Conservation (phyloP, 2,113 vertebrate species). For the Oreocharis arfaki region DNA sequence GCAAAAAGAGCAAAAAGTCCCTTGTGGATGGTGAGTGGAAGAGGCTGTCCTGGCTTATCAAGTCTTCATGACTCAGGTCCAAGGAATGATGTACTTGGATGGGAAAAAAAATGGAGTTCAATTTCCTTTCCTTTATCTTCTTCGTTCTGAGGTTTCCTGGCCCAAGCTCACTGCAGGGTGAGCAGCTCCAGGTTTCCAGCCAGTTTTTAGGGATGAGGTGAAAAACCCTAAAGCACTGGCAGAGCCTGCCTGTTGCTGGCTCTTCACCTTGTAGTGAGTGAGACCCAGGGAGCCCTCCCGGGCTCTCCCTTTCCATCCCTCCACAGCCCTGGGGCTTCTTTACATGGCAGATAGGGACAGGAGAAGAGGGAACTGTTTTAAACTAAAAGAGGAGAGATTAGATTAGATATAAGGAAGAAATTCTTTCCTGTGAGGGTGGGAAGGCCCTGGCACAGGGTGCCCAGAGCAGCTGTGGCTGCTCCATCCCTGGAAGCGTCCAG, state of each 20-base stretch:
- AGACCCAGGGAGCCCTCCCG: fast-evolving
- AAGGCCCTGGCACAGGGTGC: not conserved
- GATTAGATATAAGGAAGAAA: not conserved
- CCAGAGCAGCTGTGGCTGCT: not conserved
- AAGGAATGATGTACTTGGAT: not conserved
- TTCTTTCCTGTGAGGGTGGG: not conserved
- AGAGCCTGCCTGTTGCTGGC: not conserved
- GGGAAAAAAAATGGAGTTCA: not conserved
- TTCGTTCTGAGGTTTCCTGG: not conserved
- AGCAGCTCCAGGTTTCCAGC: not conserved
- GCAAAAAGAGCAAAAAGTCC: not conserved
- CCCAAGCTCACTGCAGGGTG: fast-evolving
- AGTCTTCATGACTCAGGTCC: not conserved
- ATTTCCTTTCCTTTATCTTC: not conserved
- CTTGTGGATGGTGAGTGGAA: fast-evolving
- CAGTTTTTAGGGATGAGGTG: not conserved
- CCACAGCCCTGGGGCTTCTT: not conserved
- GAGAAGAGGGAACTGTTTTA: not conserved
- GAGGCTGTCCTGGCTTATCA: not conserved
- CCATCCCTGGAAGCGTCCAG: not conserved
- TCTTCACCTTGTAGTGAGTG: not conserved
- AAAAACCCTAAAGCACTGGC: not conserved
- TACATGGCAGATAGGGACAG: not conserved
- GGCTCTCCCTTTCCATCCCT: not conserved
- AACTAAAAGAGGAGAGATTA: not conserved